Conservation (phyloP, 2,888 invertebrate genomes). For the Copidosoma aretas region DNA sequence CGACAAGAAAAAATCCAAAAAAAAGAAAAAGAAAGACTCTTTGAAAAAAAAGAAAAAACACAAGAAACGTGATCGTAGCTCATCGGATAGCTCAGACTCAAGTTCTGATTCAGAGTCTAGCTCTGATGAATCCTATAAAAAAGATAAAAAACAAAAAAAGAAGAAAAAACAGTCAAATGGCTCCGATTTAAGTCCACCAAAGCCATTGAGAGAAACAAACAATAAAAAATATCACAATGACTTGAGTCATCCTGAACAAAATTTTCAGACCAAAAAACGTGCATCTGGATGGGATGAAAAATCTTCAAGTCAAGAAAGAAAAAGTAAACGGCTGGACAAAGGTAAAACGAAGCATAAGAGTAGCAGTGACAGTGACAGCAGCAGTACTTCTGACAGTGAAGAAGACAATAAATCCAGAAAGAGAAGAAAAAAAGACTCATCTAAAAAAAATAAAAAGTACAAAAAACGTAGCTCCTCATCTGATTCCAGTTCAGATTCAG, state of each 20-base stretch:
- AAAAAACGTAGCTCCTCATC: neutral
- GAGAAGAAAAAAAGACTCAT: conserved; percentile 22
- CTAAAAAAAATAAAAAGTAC: conserved; percentile 26
- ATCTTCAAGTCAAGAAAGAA: conserved; percentile 52
- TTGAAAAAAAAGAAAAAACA: conserved; percentile 21
- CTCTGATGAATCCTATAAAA: conserved; percentile 48
- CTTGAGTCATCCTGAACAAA: conserved; percentile 37
- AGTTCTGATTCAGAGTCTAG: conserved; percentile 38
- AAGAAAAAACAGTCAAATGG: conserved; percentile 8
- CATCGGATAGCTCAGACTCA: conserved; percentile 17
- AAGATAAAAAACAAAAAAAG: conserved; percentile 25
- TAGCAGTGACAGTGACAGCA: conserved; percentile 7
- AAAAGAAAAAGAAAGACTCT: conserved; percentile 15
- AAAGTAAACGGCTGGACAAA: conserved; percentile 39
- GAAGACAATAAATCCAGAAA: conserved; percentile 51
- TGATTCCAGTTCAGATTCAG: conserved; percentile 16
- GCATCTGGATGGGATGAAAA: conserved; percentile 17
- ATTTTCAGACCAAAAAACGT: neutral
- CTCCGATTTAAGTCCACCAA: conserved; percentile 5
- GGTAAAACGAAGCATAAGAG: conserved; percentile 24
- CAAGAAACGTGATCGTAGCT: conserved; percentile 15
- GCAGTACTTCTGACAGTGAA: neutral
- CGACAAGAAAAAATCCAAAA: conserved; percentile 13
- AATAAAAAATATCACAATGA: conserved; percentile 30
- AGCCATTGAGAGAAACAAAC: conserved; percentile 26